Evolutionary conservation across 30 jellyfish, hydroid and myxozoan genomes (phyloP).

Genomic region (Phacellophora camtschatica): DNA sequence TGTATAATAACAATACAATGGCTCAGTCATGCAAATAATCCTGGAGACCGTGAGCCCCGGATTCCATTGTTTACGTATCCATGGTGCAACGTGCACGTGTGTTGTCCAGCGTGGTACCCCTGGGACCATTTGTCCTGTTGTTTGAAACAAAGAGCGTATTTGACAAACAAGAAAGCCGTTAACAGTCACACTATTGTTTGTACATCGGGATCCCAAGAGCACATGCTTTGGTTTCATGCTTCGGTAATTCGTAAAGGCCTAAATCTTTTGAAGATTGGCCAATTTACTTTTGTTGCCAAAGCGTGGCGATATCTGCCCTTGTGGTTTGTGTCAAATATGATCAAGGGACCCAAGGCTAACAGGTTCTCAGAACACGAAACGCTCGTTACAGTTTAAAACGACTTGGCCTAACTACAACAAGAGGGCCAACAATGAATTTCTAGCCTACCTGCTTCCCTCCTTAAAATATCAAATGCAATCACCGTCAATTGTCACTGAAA

Average conservation of each 20-base stretch:
- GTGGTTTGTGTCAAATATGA: not conserved
- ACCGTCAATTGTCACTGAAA: no score
- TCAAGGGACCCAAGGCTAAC: not conserved
- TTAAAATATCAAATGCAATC: no score
- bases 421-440: no score
- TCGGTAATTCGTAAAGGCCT: conserved; percentile 17
- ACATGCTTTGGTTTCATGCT: conserved; percentile 50
- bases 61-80: conserved; percentile 32
- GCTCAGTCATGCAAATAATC: not conserved
- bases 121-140: conserved; percentile 40
- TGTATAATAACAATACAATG: not conserved
- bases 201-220: conserved; percentile 43
- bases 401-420: no score
- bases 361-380: no score
- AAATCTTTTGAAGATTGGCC: not conserved
- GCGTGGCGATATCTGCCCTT: not conserved
- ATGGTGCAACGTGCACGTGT: conserved; percentile 69
- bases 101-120: conserved; percentile 62
- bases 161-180: not conserved
- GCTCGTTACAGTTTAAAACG: no score
- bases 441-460: no score
- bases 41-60: conserved; percentile 4
- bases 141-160: conserved; percentile 15
- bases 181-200: conserved; percentile 35
- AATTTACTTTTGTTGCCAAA: not conserved